Base-by-base conservation (phyloP, 2,888 invertebrate genomes). In the Diaprepes abbreviatus region DNA sequence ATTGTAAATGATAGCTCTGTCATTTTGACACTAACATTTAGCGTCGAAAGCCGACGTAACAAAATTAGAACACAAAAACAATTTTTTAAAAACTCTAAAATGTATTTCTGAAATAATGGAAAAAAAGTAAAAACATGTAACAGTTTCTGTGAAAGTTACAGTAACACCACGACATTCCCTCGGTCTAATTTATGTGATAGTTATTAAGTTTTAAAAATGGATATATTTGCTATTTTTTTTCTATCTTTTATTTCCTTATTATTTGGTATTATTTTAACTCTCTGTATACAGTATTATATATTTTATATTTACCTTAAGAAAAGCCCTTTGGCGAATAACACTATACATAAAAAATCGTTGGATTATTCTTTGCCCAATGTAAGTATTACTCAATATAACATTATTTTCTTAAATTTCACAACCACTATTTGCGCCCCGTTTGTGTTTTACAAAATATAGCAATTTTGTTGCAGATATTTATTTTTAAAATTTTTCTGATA, bases 281-380 rank as follows among this genome's bases (percentile, higher is more conserved):
- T 88, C 67, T 81, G 86, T 70, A 78, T 87, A 36, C 88, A 88
- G 79, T 88, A 88, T 81, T 86, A 87, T 78, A 82, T 87, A 55
- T 84, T 87, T 74, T 83, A 87, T 73, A 83, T 85, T 74, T 85
- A 84, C 76, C 86, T 87, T 75, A 85, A 86, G 73, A 83, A 81
- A 73, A 81, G 80, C 72, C 84, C 84, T 12, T 66, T 80, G 54
- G 80, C 75, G 24, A 79, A 77, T 60, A 76, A 77, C 28, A 78
- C 78, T 12, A 75, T 78, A 48, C 81, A 79, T 72, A 76, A 79
- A 72, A 76, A 76, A 45, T 72, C 78, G 21, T 84, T 84, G 67
- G 85, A 86, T 66, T 88, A 86, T 79, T 83, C 82, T 68, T 78
- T 88, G 74, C 88, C 88, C 50, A 82, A 85, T 83, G 88, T 87